A percentile compares a stretch with the other conserved stretches of the same genome.
These are phyloP conservation scores for Micropoecilia bifurca DNA, from an alignment of 2,797 vertebrate genomes.

Conservation along the genomic window DNA sequence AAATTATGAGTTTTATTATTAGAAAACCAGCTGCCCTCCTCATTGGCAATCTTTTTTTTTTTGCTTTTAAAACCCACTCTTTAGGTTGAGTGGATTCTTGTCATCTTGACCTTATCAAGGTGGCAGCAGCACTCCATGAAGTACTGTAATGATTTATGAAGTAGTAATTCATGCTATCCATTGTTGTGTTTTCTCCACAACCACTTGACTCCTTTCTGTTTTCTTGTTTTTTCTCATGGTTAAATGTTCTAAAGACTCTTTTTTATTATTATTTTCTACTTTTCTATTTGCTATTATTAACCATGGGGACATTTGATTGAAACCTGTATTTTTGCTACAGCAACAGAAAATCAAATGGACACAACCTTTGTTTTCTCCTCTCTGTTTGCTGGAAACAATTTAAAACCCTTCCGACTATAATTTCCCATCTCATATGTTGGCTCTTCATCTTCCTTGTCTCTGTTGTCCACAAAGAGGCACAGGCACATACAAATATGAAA, in stretches of 20 bases:
- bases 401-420: conserved; percentile 38
- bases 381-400: conserved; percentile 21
- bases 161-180: neutral
- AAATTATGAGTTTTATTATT: neutral
- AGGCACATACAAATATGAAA: conserved; percentile 10
- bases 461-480: conserved; percentile 14
- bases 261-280: neutral
- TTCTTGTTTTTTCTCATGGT: neutral
- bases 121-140: neutral
- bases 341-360: conserved; percentile 8
- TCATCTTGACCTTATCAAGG: neutral
- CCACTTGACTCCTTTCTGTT: neutral
- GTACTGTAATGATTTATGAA: neutral
- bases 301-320: neutral
- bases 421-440: conserved; percentile 23
- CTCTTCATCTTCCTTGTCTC: conserved; percentile 24
- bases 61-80: neutral
- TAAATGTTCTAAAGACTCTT: neutral
- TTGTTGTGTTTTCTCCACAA: neutral
- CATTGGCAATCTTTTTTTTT: neutral
- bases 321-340: neutral
- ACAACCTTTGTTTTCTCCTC: neutral
- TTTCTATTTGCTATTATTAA: neutral
- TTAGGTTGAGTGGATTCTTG: neutral
- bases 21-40: neutral